These are phyloP conservation scores for Petrocephalus microphthalmus DNA, from an alignment of 2,113 vertebrate species.

Conservation along the genomic window DNA sequence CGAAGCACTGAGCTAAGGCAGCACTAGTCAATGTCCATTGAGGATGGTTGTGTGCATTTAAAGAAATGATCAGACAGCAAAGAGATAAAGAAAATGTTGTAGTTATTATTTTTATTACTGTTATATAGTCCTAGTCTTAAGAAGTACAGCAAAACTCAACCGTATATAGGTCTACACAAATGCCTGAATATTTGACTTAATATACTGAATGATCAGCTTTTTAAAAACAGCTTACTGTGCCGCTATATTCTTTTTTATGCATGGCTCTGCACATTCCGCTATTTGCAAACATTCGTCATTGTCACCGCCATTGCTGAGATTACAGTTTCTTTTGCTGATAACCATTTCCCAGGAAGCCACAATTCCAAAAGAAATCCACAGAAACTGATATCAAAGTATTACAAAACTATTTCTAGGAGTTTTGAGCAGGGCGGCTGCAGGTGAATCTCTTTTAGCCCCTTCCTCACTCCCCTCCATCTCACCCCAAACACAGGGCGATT, in stretches of 20 bases:
- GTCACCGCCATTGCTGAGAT: conserved; percentile 4
- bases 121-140: background rate
- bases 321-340: conserved; percentile 8
- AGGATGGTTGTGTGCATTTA: background rate
- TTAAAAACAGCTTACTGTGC: conserved; percentile 1
- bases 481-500: background rate
- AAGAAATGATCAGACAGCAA: background rate
- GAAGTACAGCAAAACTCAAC: background rate
- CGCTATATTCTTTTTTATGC: background rate
- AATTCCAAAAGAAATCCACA: background rate
- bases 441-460: background rate
- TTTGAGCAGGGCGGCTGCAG: background rate
- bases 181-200: background rate
- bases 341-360: conserved; percentile 1
- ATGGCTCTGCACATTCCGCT: background rate
- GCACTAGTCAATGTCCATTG: background rate
- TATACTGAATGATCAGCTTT: background rate
- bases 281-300: conserved; percentile 18
- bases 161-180: background rate
- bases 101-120: background rate
- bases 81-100: background rate
- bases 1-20: background rate
- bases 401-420: background rate
- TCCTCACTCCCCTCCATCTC: background rate
- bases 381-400: background rate